Evolutionary conservation across 2,888 invertebrate genomes (phyloP).

Genomic region (Patella ulyssiponensis): DNA sequence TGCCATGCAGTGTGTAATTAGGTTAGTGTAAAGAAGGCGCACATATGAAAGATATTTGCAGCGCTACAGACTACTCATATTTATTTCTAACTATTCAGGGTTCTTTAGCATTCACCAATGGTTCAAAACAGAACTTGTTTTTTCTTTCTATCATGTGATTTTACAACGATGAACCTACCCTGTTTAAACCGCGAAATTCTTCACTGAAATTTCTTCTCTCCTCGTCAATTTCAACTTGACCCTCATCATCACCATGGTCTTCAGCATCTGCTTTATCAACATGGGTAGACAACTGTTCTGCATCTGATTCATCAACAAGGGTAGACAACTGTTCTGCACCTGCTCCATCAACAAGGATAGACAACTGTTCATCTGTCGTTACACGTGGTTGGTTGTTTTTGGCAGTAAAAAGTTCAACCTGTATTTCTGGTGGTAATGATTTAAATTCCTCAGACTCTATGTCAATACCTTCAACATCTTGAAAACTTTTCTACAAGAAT

Average conservation of each 20-base stretch:
- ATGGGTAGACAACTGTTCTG: background rate
- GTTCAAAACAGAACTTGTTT: too few relatives aligned
- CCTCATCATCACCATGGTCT: background rate
- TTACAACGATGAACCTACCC: background rate
- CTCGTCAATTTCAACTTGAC: background rate
- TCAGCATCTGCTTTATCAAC: too few relatives aligned
- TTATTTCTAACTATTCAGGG: too few relatives aligned
- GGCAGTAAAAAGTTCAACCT: constrained; percentile 90
- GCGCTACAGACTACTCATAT: too few relatives aligned
- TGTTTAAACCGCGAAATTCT: background rate
- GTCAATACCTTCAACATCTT: constrained; percentile 77
- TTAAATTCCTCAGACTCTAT: constrained; percentile 85
- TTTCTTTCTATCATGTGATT: too few relatives aligned
- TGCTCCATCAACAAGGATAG: background rate
- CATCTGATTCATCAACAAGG: background rate
- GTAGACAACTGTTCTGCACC: background rate
- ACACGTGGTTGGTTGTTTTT: background rate
- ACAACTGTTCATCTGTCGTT: background rate
- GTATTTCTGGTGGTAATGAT: constrained; percentile 87
- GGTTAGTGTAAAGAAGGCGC: too few relatives aligned
- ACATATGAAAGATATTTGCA: too few relatives aligned
- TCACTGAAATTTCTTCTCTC: background rate
- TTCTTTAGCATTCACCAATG: too few relatives aligned
- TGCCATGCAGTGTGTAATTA: too few relatives aligned
- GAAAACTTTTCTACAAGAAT: background rate